Evolutionary conservation across 2,113 vertebrate genomes (phyloP), one percentile per base, ranked within the genome.

Genomic region (Lagopus muta): DNA sequence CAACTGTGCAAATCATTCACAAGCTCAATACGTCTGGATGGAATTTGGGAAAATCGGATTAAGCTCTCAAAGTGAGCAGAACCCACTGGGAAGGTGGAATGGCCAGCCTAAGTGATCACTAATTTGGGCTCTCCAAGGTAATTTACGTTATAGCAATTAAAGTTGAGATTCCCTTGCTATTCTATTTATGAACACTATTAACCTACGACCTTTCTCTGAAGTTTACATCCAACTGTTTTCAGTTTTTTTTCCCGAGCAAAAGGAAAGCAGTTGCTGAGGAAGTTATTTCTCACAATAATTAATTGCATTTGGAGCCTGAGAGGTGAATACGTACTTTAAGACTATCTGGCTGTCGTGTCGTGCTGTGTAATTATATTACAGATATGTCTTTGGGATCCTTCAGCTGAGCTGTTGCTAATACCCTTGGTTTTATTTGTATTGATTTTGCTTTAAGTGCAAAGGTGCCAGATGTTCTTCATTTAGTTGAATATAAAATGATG

Each of bases 121-220:
- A 93, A 94, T 96, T 90, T 88, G 90, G 94, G 79, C 93, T 91
- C 94, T 92, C 89, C 55, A 83, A 94, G 61, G 93, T 92, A 96
- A 94, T 94, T 95, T 96, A 92, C 76, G 89, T 83, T 91, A 83
- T 1, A 90, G 93, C 91, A 96, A 96, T 94, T 96, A 95, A 92
- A 90, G 85, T 94, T 94, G 86, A 80, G 88, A 93, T 90, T 92
- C 93, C 93, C 93, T 93, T 85, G 89, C 77, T 95, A 85, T 86
- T 96, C 88, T 91, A 82, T 94, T 94, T 95, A 92, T 3, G 61
- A 94, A 95, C 73, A 95, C 89, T 89, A 93, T 96, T 96, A 94
- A 94, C 91, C 94, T 88, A 66, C 81, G 93, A 84, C 86, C 86
- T 94, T 92, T 88, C 86, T 94, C 76, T 94, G 78, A 95, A 94